Conservation (phyloP, 2,797 vertebrate species). For the Todus mexicanus region DNA sequence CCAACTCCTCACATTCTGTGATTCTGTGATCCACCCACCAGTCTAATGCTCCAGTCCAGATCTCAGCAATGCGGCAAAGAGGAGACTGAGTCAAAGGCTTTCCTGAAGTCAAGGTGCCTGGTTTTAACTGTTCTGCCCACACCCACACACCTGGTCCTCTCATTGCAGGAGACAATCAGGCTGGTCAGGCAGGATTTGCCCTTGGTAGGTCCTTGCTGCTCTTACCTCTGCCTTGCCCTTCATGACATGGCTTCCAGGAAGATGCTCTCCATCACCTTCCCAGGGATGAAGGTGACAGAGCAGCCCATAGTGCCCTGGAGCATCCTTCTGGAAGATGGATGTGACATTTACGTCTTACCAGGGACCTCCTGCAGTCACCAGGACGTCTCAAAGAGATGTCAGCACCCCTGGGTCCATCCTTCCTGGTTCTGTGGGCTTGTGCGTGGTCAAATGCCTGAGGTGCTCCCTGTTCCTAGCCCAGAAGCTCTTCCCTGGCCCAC, state of each 20-base stretch:
- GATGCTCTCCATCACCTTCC: neutral
- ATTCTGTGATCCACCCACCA: neutral
- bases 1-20: neutral
- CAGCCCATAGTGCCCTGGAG: neutral
- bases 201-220: neutral
- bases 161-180: neutral
- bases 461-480: neutral
- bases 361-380: neutral
- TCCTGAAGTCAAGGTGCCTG: neutral
- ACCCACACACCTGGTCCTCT: neutral
- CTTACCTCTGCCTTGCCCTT: neutral
- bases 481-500: neutral
- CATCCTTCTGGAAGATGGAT: neutral
- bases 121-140: neutral
- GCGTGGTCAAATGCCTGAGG: neutral
- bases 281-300: neutral
- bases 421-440: neutral
- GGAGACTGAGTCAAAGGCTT: neutral
- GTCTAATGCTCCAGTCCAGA: neutral
- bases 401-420: neutral
- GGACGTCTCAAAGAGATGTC: neutral
- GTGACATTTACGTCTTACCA: neutral
- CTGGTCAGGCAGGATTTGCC: neutral
- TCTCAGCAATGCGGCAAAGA: fast-evolving
- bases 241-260: neutral